Evolutionary conservation across 2,888 invertebrate species (phyloP).

Genomic region (Nasonovia ribisnigri): DNA sequence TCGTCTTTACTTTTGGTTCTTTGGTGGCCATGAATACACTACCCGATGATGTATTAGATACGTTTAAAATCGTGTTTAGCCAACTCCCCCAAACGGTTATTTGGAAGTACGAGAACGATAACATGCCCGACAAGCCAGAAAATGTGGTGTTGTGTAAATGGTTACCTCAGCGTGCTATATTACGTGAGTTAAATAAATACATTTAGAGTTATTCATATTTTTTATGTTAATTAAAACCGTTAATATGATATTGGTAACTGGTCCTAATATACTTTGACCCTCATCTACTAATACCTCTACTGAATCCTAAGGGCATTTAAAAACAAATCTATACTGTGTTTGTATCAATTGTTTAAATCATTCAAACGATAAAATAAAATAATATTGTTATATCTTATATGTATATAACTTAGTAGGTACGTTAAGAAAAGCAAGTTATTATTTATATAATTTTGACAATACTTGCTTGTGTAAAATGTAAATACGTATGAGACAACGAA

Average conservation of each 20-base stretch:
- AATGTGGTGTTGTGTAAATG: slow-evolving; percentile 78
- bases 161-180: slow-evolving; percentile 83
- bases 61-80: slow-evolving; percentile 76
- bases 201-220: neutral
- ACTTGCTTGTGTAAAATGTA: too few relatives aligned
- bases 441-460: too few relatives aligned
- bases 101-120: slow-evolving; percentile 84
- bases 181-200: slow-evolving; percentile 74
- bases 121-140: slow-evolving; percentile 73
- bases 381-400: neutral
- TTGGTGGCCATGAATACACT: slow-evolving; percentile 78
- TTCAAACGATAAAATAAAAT: neutral
- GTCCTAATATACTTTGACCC: too few relatives aligned
- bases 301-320: neutral
- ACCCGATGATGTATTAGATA: slow-evolving; percentile 74
- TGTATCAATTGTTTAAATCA: neutral
- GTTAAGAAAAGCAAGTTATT: too few relatives aligned
- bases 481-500: too few relatives aligned
- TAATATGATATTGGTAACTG: too few relatives aligned
- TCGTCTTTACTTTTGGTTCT: slow-evolving; percentile 84
- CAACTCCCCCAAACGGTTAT: slow-evolving; percentile 79
- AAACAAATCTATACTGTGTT: neutral
- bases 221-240: neutral
- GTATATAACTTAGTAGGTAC: too few relatives aligned
- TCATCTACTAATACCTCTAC: too few relatives aligned